Percentiles rank a stretch among this genome's conserved stretches.
phyloP scores from a whole-genome alignment of 2,888 invertebrate genomes.

The Amphipoea lucens region DNA sequence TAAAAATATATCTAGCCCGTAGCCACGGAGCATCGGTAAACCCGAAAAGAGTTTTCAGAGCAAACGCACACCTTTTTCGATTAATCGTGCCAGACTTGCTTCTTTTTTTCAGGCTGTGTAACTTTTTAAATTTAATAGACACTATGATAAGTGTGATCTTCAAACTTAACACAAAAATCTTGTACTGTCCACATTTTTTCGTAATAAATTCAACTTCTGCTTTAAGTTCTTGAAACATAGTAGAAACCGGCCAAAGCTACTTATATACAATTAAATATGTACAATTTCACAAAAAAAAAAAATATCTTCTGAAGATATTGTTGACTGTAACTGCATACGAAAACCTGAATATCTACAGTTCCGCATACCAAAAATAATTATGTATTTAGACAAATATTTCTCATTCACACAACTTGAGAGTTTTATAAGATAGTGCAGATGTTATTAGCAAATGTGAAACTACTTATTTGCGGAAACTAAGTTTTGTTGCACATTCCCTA shows the following conservation, averaged over 20 bases:
- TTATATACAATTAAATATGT: background rate
- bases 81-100: background rate
- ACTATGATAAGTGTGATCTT: background rate
- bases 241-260: background rate
- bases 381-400: background rate
- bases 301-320: too few relatives aligned
- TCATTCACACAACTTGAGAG: constrained; percentile 10
- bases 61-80: background rate
- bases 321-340: too few relatives aligned
- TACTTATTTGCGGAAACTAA: background rate
- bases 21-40: background rate
- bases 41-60: constrained; percentile 9
- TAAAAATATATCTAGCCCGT: constrained; percentile 12
- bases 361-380: background rate
- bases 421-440: background rate
- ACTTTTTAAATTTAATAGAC: background rate
- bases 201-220: background rate
- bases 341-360: background rate
- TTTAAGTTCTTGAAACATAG: background rate
- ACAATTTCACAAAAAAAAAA: background rate
- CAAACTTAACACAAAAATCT: background rate
- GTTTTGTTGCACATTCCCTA: background rate
- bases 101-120: background rate
- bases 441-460: background rate
- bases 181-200: background rate